These are phyloP conservation scores for Drosophila melanosoma DNA, from an alignment of 2,888 invertebrate genomes.

Conservation along the genomic window DNA sequence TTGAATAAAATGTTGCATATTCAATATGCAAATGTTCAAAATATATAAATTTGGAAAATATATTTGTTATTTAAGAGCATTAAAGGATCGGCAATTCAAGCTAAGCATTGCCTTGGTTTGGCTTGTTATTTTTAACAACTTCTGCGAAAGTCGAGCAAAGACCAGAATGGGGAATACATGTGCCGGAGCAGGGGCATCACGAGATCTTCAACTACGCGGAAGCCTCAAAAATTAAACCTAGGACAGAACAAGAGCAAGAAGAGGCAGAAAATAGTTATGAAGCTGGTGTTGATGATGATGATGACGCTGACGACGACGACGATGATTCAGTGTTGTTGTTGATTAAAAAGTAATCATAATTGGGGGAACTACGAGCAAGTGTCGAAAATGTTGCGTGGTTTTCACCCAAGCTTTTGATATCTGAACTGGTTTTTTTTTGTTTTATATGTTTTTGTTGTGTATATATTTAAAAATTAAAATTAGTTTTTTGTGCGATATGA, in stretches of 20 bases:
- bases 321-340: conserved; percentile 34
- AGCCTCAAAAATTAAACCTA: conserved; percentile 1
- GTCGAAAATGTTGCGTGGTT: conserved; percentile 59
- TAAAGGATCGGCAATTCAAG: neutral
- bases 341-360: conserved; percentile 24
- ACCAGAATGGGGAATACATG: conserved; percentile 13
- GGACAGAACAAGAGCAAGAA: neutral
- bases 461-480: conserved; percentile 27
- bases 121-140: conserved; percentile 54
- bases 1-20: neutral
- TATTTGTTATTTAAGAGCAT: conserved; percentile 4
- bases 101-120: neutral
- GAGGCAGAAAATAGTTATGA: conserved; percentile 3
- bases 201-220: conserved; percentile 16
- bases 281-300: conserved; percentile 6
- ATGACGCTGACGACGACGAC: conserved; percentile 3
- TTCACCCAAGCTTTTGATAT: conserved; percentile 44
- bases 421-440: conserved; percentile 47
- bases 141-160: conserved; percentile 48
- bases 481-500: conserved; percentile 10
- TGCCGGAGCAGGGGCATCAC: conserved; percentile 14
- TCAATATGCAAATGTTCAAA: neutral
- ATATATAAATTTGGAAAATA: neutral
- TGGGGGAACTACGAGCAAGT: conserved; percentile 57
- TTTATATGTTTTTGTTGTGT: neutral